phyloP scores from a whole-genome alignment of 2,888 invertebrate species.

The Lasius platythorax region DNA sequence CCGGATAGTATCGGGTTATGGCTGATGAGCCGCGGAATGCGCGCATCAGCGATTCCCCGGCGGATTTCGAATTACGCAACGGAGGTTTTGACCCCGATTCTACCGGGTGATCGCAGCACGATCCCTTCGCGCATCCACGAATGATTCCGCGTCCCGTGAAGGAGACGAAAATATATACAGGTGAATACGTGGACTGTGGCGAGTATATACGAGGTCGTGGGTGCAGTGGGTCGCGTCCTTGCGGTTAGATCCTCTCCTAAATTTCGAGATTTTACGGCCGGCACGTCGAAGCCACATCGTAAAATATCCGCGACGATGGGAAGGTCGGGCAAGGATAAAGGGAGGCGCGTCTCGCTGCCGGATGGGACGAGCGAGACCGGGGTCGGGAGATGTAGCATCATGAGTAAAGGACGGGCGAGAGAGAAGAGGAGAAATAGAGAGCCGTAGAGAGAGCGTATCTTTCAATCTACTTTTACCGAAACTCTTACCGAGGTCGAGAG shows the following conservation, averaged over 20 bases:
- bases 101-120: neutral
- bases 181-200: neutral
- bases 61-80: slow-evolving; percentile 52
- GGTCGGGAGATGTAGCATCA: slow-evolving; percentile 15
- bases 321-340: slow-evolving; percentile 41
- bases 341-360: neutral
- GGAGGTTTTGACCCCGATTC: slow-evolving; percentile 4
- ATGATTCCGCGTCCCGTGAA: neutral
- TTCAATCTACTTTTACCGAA: slow-evolving; percentile 74
- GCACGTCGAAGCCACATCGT: slow-evolving; percentile 74
- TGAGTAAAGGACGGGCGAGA: neutral
- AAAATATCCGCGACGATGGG: slow-evolving; percentile 76
- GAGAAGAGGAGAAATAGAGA: slow-evolving; percentile 36
- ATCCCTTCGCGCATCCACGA: neutral
- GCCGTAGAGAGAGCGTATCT: slow-evolving; percentile 69
- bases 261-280: slow-evolving; percentile 79
- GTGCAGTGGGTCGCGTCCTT: slow-evolving; percentile 33
- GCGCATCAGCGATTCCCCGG: slow-evolving; percentile 60
- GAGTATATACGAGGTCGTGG: neutral
- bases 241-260: slow-evolving; percentile 69
- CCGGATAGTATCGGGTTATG: slow-evolving; percentile 65
- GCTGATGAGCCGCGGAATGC: slow-evolving; percentile 65
- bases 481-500: slow-evolving; percentile 55
- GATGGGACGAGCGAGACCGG: neutral
- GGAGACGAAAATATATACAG: neutral